Percentiles rank a stretch among this genome's conserved stretches.
These are phyloP conservation scores for Stercorarius parasiticus DNA, from an alignment of 2,113 vertebrate species.

Conservation along the genomic window DNA sequence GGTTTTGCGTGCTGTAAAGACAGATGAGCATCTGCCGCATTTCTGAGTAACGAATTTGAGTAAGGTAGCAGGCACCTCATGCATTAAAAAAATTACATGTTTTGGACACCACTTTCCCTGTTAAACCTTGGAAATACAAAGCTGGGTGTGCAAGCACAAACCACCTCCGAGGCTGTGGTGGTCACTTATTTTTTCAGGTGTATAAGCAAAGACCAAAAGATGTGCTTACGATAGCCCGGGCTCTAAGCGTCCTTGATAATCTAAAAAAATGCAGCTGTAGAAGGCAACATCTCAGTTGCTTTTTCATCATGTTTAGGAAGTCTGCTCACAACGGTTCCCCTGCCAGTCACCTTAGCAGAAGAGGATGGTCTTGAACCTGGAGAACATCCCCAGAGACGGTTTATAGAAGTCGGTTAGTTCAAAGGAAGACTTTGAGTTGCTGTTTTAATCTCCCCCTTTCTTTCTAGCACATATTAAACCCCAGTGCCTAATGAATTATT, in stretches of 20 bases:
- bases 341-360: no score
- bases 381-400: neutral
- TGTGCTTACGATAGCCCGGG: accelerated
- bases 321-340: neutral
- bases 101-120: neutral
- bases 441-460: neutral
- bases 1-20: neutral
- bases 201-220: neutral
- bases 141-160: neutral
- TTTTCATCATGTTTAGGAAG: neutral
- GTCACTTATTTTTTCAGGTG: neutral
- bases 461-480: neutral
- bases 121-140: neutral
- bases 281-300: neutral
- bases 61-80: neutral
- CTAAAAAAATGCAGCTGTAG: neutral
- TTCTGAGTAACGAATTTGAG: neutral
- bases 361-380: neutral
- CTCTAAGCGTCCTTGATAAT: neutral
- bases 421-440: neutral
- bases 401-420: neutral
- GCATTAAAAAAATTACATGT: neutral
- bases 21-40: neutral
- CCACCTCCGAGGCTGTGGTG: no score
- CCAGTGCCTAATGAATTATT: neutral